Evolutionary conservation across 2,113 vertebrate genomes (phyloP).

Genomic region (Mustela lutreola): DNA sequence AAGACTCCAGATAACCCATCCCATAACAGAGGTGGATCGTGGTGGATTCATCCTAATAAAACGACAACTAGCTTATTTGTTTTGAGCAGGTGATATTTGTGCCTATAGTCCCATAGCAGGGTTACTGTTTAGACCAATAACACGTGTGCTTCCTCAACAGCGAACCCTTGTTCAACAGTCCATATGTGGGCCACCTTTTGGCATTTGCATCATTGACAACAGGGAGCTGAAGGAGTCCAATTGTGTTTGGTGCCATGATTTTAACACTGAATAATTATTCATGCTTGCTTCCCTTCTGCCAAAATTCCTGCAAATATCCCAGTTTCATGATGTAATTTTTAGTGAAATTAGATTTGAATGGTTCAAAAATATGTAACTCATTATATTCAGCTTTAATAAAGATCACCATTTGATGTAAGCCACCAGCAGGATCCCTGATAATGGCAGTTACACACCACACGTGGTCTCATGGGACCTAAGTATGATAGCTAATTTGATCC

Average conservation of each 20-base stretch:
- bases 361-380: slow-evolving; percentile 59
- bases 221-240: background rate
- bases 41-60: background rate
- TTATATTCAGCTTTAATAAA: slow-evolving; percentile 25
- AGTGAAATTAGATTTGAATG: slow-evolving; percentile 54
- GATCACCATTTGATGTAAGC: slow-evolving; percentile 45
- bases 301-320: background rate
- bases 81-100: background rate
- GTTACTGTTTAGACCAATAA: background rate
- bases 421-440: background rate
- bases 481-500: slow-evolving; percentile 31
- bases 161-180: background rate
- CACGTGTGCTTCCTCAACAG: background rate
- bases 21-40: background rate
- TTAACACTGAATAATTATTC: background rate
- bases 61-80: background rate
- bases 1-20: background rate
- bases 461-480: background rate
- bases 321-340: slow-evolving; percentile 53
- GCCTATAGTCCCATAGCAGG: background rate
- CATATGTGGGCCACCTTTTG: background rate
- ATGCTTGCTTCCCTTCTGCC: slow-evolving; percentile 5
- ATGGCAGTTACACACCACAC: background rate
- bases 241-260: background rate
- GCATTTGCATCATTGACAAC: background rate